Base-by-base conservation (phyloP, 2,113 vertebrate genomes). In the Puma concolor region DNA sequence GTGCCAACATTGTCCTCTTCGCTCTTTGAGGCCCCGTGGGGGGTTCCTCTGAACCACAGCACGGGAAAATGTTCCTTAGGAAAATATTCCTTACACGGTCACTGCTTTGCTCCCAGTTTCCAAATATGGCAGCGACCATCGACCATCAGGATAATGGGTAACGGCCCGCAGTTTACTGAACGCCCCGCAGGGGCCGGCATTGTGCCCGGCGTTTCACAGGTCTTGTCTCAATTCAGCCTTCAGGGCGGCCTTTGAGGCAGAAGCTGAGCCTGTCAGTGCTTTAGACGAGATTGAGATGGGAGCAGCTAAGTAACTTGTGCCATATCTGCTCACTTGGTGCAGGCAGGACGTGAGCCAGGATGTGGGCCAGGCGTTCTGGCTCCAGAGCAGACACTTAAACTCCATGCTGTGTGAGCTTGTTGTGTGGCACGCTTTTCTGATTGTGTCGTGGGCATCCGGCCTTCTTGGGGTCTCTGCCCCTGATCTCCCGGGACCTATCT, bases 41-140 rank as follows among this genome's bases (percentile, higher is more conserved):
- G 54, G 71, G 38, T 50, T 50, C 15, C 38, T 94, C 21, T 48
- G 10, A 7, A 29, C 38, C 29, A 41, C 29, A 36, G 29, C 27
- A 7, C n/a, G 2, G 44, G 63, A 69, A 36, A n/a, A 2, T 41
- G 12, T 6, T 44, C 27, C 2, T 57, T 27, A 14, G 44, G 74
- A 69, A 36, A n/a, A 2, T 41, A 7, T 6, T 44, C 27, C 2
- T 57, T 27, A 19, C 4, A 31, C 3, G 0, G 5, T 36, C 63
- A 15, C 74, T 41, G 14, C 74, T 36, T 36, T 72, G 66, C 12
- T 95, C 67, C 93, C 41, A 4, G 63, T 63, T 82, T 60, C 63
- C 38, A 50, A 74, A 38, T 41, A 25, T 7, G 36, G 31, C 36
- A 36, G 38, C 25, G 48, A 33, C 13, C 10, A 12, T 38, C 25